Conservation (phyloP, 2,113 vertebrate genomes). For the Corvus cornix region DNA sequence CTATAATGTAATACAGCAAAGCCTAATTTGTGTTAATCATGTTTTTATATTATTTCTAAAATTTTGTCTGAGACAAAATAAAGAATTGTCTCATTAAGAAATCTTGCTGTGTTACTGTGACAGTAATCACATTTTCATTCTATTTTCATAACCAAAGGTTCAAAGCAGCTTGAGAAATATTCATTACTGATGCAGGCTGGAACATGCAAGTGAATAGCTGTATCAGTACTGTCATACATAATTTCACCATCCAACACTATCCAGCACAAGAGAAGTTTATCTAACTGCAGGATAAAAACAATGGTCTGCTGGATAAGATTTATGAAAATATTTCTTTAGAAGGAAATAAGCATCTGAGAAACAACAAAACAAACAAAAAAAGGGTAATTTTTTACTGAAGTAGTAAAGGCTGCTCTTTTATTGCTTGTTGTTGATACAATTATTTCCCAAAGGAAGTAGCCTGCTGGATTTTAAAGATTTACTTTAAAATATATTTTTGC, state of each 20-base stretch:
- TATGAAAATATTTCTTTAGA: conserved; percentile 60
- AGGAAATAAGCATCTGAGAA: conserved; percentile 61
- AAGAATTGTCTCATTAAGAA: conserved; percentile 72
- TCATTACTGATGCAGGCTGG: conserved; percentile 65
- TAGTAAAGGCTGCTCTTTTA: background rate
- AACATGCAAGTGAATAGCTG: conserved; percentile 52
- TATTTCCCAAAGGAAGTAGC: conserved; percentile 1
- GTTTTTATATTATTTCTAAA: conserved; percentile 62
- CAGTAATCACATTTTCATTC: conserved; percentile 72
- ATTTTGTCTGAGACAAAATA: conserved; percentile 62
- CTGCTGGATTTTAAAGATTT: conserved; percentile 15
- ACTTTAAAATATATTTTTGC: background rate
- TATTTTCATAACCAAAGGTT: conserved; percentile 70
- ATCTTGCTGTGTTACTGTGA: conserved; percentile 59
- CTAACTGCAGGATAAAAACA: conserved; percentile 48
- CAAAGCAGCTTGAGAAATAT: conserved; percentile 65
- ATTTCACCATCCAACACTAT: conserved; percentile 45
- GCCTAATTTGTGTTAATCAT: conserved; percentile 64
- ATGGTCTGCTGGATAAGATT: conserved; percentile 35
- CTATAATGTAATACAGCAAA: conserved; percentile 7
- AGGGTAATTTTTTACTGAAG: conserved; percentile 48
- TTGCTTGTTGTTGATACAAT: conserved; percentile 14
- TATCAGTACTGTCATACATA: conserved; percentile 48
- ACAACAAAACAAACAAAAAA: background rate
- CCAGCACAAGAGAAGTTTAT: conserved; percentile 46